Conservation (phyloP, 1,140 invertebrate species). For the honey bee (Apis mellifera) region Amel_HAv3.1 CM009945.2:1787001-1787500, state of each 20-base stretch:
- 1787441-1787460: neutral
- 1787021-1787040: no score
- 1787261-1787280: neutral
- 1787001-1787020: no score
- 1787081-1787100: no score
- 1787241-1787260: neutral
- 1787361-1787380: neutral
- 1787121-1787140: neutral
- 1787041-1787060: no score
- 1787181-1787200: neutral
- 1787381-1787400: slow-evolving; percentile 6
- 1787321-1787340: neutral
- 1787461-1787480: neutral
- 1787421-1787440: neutral
- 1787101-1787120: neutral
- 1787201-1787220: neutral
- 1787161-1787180: no score
- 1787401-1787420: neutral
- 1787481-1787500: neutral
- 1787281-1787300: neutral
- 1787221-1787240: no score
- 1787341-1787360: slow-evolving; percentile 6
- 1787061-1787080: no score
- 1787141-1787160: neutral
- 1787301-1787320: slow-evolving; percentile 5